Evolutionary conservation across 2,113 vertebrate genomes (phyloP).

Genomic region (Oryzias melastigma): DNA sequence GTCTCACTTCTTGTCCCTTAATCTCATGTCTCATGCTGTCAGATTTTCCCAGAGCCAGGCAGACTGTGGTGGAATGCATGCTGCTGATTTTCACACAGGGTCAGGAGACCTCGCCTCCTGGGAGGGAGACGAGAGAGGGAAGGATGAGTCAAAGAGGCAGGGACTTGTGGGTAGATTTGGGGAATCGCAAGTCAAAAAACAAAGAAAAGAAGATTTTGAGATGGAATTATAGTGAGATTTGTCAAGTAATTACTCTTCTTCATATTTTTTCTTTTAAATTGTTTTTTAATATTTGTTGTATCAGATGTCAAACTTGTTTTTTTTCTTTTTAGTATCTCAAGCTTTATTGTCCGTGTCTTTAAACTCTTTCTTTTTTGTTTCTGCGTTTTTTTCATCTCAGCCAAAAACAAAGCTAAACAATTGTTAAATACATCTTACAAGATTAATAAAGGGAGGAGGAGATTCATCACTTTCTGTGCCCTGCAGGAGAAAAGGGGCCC

Average conservation of each 20-base stretch:
- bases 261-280: conserved; percentile 12
- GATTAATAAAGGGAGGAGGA: conserved; percentile 36
- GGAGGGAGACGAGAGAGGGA: conserved; percentile 47
- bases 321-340: background rate
- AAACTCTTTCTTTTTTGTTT: conserved; percentile 23
- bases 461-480: conserved; percentile 53
- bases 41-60: conserved; percentile 83
- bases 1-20: conserved; percentile 16
- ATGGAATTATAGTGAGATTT: conserved; percentile 4
- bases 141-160: conserved; percentile 55
- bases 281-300: background rate
- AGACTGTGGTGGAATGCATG: conserved; percentile 87
- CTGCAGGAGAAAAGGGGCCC: conserved; percentile 25
- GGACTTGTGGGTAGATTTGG: conserved; percentile 19
- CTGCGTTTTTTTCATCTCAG: conserved; percentile 39
- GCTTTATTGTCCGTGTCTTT: conserved; percentile 4
- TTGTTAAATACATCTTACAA: conserved; percentile 48
- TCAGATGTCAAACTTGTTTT: background rate
- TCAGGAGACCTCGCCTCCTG: conserved; percentile 79
- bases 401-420: conserved; percentile 17
- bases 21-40: conserved; percentile 25
- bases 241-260: conserved; percentile 6
- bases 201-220: conserved; percentile 4
- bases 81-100: conserved; percentile 81
- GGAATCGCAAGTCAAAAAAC: conserved; percentile 18